Evolutionary conservation across 1,140 invertebrate species (phyloP).

Genomic region (Cylas formicarius): DNA sequence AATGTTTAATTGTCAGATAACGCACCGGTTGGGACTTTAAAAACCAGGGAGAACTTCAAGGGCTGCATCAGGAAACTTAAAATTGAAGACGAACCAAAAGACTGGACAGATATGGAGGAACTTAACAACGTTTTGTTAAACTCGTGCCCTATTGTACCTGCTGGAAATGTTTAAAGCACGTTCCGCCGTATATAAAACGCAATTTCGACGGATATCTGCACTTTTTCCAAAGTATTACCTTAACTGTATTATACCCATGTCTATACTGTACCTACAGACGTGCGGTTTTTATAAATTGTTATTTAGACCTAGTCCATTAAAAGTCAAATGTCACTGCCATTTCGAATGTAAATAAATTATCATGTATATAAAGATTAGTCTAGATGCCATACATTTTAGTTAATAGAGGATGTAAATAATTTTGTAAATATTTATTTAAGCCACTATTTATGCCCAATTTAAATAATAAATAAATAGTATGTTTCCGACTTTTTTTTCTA

Average conservation of each 20-base stretch:
- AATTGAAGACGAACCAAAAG: constrained; percentile 56
- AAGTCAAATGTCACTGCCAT: constrained; percentile 13
- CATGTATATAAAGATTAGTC: constrained; percentile 13
- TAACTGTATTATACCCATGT: background rate
- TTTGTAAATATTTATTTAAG: too few species aligned
- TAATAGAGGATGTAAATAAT: too few species aligned
- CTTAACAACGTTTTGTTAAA: constrained; percentile 76
- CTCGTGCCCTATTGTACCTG: constrained; percentile 59
- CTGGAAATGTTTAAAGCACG: background rate
- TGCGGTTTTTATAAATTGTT: too few species aligned
- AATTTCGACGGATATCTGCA: too few species aligned
- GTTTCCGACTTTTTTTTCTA: too few species aligned
- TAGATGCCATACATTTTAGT: too few species aligned
- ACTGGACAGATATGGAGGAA: constrained; percentile 79
- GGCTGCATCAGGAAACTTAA: constrained; percentile 84
- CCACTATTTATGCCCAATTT: too few species aligned
- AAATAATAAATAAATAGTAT: too few species aligned
- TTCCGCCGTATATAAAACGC: too few species aligned
- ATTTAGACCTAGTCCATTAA: too few species aligned
- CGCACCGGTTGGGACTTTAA: constrained; percentile 57
- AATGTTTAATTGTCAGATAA: constrained; percentile 50
- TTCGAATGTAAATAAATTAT: constrained; percentile 18
- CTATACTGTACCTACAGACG: background rate
- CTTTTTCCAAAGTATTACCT: background rate
- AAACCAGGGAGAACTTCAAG: constrained; percentile 73